Conservation (phyloP, 2,888 invertebrate species). For the Drosophila maculinotata region DNA sequence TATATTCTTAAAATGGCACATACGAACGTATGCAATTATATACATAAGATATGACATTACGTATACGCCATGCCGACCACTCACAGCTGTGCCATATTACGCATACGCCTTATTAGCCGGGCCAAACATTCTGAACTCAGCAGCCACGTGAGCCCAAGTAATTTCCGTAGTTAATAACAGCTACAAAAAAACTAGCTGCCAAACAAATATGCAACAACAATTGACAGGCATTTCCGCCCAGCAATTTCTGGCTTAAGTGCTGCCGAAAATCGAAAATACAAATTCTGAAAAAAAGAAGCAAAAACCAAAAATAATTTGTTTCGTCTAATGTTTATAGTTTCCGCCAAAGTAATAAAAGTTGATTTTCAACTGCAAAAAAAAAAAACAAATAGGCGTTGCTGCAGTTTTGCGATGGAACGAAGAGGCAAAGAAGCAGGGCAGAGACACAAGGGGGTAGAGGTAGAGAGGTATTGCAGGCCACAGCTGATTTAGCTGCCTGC, state of each 20-base stretch:
- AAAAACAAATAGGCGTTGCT: slow-evolving; percentile 14
- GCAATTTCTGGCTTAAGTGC: slow-evolving; percentile 46
- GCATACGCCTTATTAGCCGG: slow-evolving; percentile 50
- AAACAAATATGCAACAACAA: slow-evolving; percentile 34
- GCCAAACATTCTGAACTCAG: slow-evolving; percentile 14
- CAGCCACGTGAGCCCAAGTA: slow-evolving; percentile 53
- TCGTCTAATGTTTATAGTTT: slow-evolving; percentile 69
- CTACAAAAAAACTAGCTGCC: slow-evolving; percentile 6
- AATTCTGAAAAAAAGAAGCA: slow-evolving; percentile 36
- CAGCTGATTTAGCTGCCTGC: slow-evolving; percentile 68
- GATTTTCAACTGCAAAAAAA: slow-evolving; percentile 40
- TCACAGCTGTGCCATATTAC: slow-evolving; percentile 47
- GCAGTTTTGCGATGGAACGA: slow-evolving; percentile 11
- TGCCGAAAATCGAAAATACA: slow-evolving; percentile 11
- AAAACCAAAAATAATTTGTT: slow-evolving; percentile 22
- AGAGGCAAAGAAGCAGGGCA: not conserved
- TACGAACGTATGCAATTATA: slow-evolving; percentile 9
- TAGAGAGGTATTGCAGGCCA: slow-evolving; percentile 31
- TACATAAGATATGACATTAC: slow-evolving; percentile 15
- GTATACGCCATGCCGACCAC: slow-evolving; percentile 19
- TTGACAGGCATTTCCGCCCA: slow-evolving; percentile 73
- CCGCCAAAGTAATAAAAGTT: slow-evolving; percentile 61
- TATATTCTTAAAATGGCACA: slow-evolving; percentile 2
- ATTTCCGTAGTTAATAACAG: slow-evolving; percentile 8
- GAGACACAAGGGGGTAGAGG: slow-evolving; percentile 1